Conservation (phyloP, 2,888 invertebrate genomes). For the Harmothoe impar region DNA sequence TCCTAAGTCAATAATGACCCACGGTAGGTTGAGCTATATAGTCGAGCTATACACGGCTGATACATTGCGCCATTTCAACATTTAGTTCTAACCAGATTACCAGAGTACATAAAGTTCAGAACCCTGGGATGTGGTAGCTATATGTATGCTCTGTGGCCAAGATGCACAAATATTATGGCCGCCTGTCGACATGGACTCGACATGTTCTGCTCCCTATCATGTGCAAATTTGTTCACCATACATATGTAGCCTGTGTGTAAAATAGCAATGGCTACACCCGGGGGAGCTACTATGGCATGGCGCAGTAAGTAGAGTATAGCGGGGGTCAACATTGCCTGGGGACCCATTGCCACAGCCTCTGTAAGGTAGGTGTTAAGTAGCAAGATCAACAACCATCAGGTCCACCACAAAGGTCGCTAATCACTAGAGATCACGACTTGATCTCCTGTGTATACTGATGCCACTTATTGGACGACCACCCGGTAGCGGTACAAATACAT, state of each 20-base stretch:
- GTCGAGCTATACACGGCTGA: too few species aligned
- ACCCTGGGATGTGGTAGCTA: too few species aligned
- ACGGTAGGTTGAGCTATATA: too few species aligned
- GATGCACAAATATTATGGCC: too few species aligned
- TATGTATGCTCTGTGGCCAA: too few species aligned
- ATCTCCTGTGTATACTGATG: neutral
- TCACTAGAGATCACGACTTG: neutral
- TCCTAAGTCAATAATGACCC: too few species aligned
- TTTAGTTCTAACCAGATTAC: too few species aligned
- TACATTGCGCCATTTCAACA: too few species aligned
- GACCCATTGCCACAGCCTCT: neutral
- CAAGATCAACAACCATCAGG: neutral
- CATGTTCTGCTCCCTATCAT: neutral
- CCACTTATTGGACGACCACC: too few species aligned
- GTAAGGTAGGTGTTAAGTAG: neutral
- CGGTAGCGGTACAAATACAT: too few species aligned
- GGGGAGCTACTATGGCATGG: neutral
- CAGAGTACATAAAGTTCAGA: too few species aligned
- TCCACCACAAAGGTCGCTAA: neutral
- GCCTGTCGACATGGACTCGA: neutral
- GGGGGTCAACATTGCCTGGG: neutral
- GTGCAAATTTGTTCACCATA: constrained; percentile 3
- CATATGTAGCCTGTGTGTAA: constrained; percentile 3
- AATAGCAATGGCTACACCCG: neutral
- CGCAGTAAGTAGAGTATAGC: neutral